Percentiles rank a stretch among this genome's conserved stretches.
Conservation (phyloP, 2,888 invertebrate genomes). For the Arge pagana region DNA sequence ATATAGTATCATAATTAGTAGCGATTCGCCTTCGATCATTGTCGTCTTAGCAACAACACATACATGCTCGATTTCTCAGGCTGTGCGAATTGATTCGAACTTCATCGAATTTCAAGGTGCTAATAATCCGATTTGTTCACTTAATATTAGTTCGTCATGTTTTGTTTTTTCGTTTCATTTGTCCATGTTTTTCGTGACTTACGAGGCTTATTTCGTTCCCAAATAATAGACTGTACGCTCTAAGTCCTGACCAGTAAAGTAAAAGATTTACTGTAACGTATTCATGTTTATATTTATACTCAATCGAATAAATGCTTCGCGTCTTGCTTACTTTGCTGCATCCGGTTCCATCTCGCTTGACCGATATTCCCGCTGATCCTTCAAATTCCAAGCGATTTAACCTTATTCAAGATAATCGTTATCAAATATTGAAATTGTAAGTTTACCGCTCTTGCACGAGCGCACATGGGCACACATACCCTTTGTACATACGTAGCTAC, state of each 20-base stretch:
- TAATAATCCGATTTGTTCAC: neutral
- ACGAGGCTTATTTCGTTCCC: conserved; percentile 10
- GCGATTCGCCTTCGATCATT: too few species aligned
- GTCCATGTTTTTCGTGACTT: neutral
- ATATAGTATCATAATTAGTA: too few species aligned
- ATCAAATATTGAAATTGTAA: too few species aligned
- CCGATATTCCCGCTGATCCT: too few species aligned
- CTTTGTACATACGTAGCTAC: too few species aligned
- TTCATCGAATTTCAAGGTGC: conserved; percentile 9
- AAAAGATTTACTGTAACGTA: neutral
- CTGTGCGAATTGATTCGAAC: neutral
- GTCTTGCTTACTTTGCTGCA: too few species aligned
- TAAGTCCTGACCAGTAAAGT: neutral
- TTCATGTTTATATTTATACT: conserved; percentile 1
- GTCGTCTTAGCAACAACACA: too few species aligned
- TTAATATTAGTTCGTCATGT: neutral
- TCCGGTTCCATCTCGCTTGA: too few species aligned
- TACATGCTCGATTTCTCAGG: neutral
- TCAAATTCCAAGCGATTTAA: too few species aligned
- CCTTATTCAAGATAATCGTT: too few species aligned
- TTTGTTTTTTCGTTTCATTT: neutral
- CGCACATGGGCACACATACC: too few species aligned
- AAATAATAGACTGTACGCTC: neutral
- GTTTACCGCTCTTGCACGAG: too few species aligned
- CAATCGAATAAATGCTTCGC: conserved; percentile 10